These are phyloP conservation scores for Acanthosepion esculentum DNA, from an alignment of 2,888 invertebrate species.

Conservation along the genomic window DNA sequence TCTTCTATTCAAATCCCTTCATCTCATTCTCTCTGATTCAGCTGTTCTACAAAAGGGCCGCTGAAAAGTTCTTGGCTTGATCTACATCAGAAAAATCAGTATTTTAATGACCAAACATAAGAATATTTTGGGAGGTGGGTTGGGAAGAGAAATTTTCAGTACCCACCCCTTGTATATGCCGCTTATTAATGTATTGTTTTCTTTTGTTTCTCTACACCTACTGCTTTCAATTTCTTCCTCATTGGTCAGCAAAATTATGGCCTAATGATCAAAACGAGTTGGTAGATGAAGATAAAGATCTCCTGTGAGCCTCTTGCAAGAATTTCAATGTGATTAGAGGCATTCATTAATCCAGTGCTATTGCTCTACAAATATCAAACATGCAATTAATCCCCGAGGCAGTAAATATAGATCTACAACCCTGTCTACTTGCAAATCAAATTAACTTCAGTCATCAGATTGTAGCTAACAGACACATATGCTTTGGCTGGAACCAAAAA, in stretches of 20 bases:
- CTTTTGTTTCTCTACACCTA: background rate
- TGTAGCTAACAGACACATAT: background rate
- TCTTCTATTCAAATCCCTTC: background rate
- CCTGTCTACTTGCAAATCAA: background rate
- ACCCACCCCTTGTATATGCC: background rate
- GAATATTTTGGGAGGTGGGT: too few species aligned
- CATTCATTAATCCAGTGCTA: background rate
- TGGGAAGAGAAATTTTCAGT: too few species aligned
- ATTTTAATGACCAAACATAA: too few species aligned
- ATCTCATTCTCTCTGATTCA: background rate
- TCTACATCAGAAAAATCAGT: too few species aligned
- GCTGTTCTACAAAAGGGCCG: too few species aligned
- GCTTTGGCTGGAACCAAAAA: background rate
- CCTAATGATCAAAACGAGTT: background rate
- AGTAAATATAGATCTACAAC: background rate
- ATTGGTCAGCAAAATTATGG: background rate
- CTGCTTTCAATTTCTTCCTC: background rate
- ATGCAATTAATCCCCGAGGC: background rate
- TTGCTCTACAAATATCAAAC: background rate
- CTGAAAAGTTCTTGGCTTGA: too few species aligned
- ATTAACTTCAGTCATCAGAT: background rate
- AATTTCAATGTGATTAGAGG: slow-evolving; percentile 22
- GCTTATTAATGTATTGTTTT: background rate
- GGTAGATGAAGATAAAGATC: background rate
- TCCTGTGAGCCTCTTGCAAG: background rate